Evolutionary conservation across 2,888 invertebrate genomes (phyloP).

Genomic region (Epirrita christyi): DNA sequence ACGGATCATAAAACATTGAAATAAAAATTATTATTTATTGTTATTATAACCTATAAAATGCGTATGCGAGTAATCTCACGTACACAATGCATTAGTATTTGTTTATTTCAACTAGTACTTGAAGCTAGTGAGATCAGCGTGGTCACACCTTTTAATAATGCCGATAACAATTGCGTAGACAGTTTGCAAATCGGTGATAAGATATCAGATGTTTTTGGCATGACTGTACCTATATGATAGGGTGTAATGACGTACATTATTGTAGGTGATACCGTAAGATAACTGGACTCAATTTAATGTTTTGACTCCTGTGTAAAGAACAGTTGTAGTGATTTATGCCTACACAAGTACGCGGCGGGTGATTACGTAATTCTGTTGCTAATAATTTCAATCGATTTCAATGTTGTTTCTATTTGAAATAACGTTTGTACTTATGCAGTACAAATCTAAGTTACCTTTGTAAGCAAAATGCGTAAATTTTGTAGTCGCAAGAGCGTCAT

Average conservation of each 20-base stretch:
- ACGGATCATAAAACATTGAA: too few relatives aligned
- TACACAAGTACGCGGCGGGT: too few relatives aligned
- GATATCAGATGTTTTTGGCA: conserved; percentile 5
- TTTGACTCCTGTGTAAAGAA: neutral
- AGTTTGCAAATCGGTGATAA: conserved; percentile 5
- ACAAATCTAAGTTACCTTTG: too few relatives aligned
- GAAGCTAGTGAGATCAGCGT: conserved; percentile 5
- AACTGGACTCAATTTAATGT: neutral
- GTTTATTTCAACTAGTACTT: conserved; percentile 1
- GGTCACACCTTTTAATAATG: conserved; percentile 2
- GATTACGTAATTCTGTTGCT: too few relatives aligned
- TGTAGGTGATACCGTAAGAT: neutral
- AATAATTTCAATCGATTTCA: too few relatives aligned
- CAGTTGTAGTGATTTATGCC: too few relatives aligned
- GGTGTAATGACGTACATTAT: neutral
- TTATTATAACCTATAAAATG: too few relatives aligned
- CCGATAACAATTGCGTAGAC: conserved; percentile 7
- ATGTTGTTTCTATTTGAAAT: too few relatives aligned
- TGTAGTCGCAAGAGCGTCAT: too few relatives aligned
- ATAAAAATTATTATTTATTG: too few relatives aligned
- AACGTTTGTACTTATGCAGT: too few relatives aligned
- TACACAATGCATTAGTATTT: conserved; percentile 10
- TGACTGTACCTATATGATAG: neutral
- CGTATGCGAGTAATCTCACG: conserved; percentile 21
- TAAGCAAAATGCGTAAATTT: too few relatives aligned